phyloP scores from a whole-genome alignment of 2,113 vertebrate genomes.

The Petrocephalus zakoni region DNA sequence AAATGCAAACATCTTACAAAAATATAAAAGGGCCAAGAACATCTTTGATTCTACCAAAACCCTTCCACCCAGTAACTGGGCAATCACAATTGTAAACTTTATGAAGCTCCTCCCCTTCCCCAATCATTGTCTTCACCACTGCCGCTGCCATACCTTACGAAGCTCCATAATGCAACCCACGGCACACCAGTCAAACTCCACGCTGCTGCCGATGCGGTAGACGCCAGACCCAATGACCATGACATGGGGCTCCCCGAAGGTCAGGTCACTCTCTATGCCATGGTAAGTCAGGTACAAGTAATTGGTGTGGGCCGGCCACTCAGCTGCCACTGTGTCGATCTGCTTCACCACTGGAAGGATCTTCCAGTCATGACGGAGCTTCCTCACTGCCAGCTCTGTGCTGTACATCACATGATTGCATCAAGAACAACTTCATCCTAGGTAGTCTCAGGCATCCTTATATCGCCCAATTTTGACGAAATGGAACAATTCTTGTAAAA shows the following conservation, averaged over 20 bases:
- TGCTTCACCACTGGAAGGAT: constrained; percentile 91
- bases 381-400: constrained; percentile 87
- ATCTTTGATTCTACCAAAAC: not conserved
- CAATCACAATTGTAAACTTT: not conserved
- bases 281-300: constrained; percentile 95
- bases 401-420: constrained; percentile 45
- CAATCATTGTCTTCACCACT: not conserved
- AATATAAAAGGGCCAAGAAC: not conserved
- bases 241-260: constrained; percentile 74
- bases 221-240: constrained; percentile 93
- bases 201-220: constrained; percentile 96
- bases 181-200: constrained; percentile 96
- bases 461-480: not conserved
- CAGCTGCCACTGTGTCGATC: constrained; percentile 91
- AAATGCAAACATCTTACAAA: not conserved
- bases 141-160: constrained; percentile 68
- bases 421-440: not conserved
- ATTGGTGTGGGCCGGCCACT: constrained; percentile 93
- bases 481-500: not conserved
- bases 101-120: not conserved
- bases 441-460: not conserved
- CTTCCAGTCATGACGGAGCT: constrained; percentile 79
- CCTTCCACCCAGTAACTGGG: not conserved
- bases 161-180: constrained; percentile 93
- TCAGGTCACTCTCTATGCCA: constrained; percentile 73